Conservation (phyloP, 2,113 vertebrate species). For the Thomomys bottae region DNA sequence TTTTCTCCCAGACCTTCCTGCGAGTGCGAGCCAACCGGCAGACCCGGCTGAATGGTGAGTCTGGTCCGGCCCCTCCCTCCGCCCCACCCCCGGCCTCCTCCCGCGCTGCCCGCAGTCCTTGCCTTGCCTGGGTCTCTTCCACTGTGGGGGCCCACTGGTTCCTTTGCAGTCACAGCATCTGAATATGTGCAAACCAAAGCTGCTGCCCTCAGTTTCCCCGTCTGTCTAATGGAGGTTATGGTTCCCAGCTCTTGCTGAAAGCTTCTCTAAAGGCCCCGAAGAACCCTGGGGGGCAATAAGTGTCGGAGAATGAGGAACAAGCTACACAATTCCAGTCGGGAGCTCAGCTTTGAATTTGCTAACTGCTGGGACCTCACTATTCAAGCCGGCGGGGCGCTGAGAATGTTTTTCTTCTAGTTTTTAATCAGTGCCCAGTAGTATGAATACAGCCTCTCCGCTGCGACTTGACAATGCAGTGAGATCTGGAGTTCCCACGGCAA, state of each 20-base stretch:
- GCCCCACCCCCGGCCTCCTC: slow-evolving; percentile 67
- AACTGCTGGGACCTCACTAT: slow-evolving; percentile 78
- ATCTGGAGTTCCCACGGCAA: slow-evolving; percentile 84
- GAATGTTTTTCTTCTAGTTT: slow-evolving; percentile 79
- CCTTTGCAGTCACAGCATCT: slow-evolving; percentile 10
- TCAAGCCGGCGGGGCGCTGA: slow-evolving; percentile 76
- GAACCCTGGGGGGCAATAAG: slow-evolving; percentile 69
- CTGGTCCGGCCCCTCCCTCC: slow-evolving; percentile 61
- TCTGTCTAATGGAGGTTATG: slow-evolving; percentile 70
- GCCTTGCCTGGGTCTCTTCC: slow-evolving; percentile 30
- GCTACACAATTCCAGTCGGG: slow-evolving; percentile 73
- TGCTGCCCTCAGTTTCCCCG: slow-evolving; percentile 72
- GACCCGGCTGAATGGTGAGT: slow-evolving; percentile 99
- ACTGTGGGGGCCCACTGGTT: slow-evolving; percentile 6
- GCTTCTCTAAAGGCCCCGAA: slow-evolving; percentile 58
- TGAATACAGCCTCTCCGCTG: slow-evolving; percentile 79
- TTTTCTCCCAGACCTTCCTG: slow-evolving; percentile 93
- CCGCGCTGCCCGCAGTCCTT: slow-evolving; percentile 21
- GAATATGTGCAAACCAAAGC: slow-evolving; percentile 11
- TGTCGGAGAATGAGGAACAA: slow-evolving; percentile 73
- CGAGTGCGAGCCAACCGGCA: slow-evolving; percentile 98
- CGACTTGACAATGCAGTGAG: slow-evolving; percentile 79
- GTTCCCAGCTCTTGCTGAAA: slow-evolving; percentile 55
- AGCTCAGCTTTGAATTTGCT: slow-evolving; percentile 79
- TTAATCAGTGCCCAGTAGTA: slow-evolving; percentile 81